Percentiles rank a stretch among this genome's conserved stretches.
Evolutionary conservation across 1,140 invertebrate genomes (phyloP).

Genomic region (Phenacoccus solenopsis): DNA sequence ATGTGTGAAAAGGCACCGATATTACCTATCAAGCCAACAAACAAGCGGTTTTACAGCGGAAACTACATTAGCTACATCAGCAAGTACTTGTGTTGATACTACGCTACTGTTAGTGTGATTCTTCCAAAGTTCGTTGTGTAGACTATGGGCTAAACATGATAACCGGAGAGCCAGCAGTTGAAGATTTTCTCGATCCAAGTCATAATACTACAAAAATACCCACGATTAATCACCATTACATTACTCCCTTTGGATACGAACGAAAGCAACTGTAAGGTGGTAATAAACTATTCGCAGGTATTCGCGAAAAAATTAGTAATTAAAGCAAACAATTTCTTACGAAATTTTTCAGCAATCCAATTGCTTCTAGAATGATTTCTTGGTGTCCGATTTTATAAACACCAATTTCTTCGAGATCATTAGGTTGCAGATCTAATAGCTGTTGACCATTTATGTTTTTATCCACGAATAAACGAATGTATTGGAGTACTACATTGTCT

Average conservation of each 20-base stretch:
- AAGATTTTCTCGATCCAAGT: conserved; percentile 76
- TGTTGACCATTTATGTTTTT: conserved; percentile 69
- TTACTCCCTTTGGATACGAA: too few species aligned
- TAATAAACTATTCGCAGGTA: too few species aligned
- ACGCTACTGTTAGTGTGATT: conserved; percentile 44
- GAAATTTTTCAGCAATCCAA: conserved; percentile 76
- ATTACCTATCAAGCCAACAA: conserved; percentile 67
- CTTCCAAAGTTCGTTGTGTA: conserved; percentile 50
- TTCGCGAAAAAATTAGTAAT: too few species aligned
- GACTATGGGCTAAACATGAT: conserved; percentile 65
- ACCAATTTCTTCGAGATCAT: conserved; percentile 75
- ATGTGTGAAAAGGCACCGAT: not conserved
- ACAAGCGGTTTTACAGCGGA: conserved; percentile 71
- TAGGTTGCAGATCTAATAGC: conserved; percentile 64
- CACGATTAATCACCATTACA: conserved; percentile 3
- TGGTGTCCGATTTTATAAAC: conserved; percentile 79
- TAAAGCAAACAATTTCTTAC: conserved; percentile 41
- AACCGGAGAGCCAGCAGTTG: conserved; percentile 73
- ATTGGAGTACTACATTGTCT: conserved; percentile 64
- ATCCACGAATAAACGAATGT: conserved; percentile 66
- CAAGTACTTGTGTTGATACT: conserved; percentile 66
- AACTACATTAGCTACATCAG: conserved; percentile 70
- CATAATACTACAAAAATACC: conserved; percentile 60
- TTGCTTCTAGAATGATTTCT: conserved; percentile 79
- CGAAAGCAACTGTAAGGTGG: too few species aligned